Base-by-base conservation (phyloP, 2,113 vertebrate genomes). In the Phrynosoma platyrhinos region DNA sequence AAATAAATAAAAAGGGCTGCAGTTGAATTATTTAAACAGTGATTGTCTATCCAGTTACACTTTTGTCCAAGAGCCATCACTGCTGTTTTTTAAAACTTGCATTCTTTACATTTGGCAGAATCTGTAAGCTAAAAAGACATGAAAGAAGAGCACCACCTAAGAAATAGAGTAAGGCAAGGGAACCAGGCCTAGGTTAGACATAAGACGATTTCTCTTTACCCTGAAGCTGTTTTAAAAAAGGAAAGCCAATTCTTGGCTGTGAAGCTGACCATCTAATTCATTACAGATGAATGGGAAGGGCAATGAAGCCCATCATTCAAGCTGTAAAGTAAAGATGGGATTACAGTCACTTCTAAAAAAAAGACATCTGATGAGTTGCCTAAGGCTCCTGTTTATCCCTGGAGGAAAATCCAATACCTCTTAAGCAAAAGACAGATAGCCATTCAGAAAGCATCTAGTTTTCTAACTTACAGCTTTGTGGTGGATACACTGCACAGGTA, bases 1-100 rank as follows among this genome's bases (percentile, higher is more conserved):
- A 85, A 80, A 91, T 95, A 91, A 71, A 69, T 9, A 79, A 36
- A 80, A 74, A 81, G 25, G 1, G 79, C 92, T 93, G 89, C 40
- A 6, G 23, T 0, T 96, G 85, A 97, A 97, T 97, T 95, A 97
- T 97, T 97, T 88, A 97, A 85, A 85, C 25, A 82, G 21, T 27
- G 94, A 86, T 88, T 58, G 25, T 40, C 0, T 95, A 79, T 95
- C 94, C 58, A 7, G 85, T 95, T 95, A 95, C 92, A 2, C 40
- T 66, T 79, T 92, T 92, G 90, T 91, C 87, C 79, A 81, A 81
- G 72, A 64, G 79, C 72, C 40, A 16, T n/a, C 25, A 40, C 84
- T 78, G 32, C 18, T 5, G 36, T 77, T 47, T 68, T 64, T 20
- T 52, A 30, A 64, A 84, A 36, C 87, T 79, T 90, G 25, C 27